Base-by-base conservation (phyloP, 2,797 vertebrate species). In the Trematomus bernacchii region DNA sequence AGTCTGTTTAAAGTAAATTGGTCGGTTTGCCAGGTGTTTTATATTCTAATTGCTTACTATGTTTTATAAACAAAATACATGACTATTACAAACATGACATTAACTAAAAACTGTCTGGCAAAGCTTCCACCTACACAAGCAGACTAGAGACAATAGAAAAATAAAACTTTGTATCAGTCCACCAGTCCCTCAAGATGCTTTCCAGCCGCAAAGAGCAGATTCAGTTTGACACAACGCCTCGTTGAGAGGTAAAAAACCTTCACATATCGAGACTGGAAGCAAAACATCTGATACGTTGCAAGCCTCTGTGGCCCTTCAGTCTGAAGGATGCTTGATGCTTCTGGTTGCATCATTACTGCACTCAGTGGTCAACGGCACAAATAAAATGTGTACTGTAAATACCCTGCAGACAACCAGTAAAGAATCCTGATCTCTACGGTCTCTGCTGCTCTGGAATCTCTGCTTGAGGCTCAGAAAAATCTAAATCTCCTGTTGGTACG, bases 281-380 rank as follows among this genome's bases (percentile, higher is more conserved):
- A n/a, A 57, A 13, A 70, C 43, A 66, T 19, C 27, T 58, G 15
- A 77, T 11, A 68, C 21, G n/a, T 18, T 47, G 19, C 19, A 52
- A 40, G 42, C 46, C 19, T 18, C 6, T 18, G 15, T 27, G 5
- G 7, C 33, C 14, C 15, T 27, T 3, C 18, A 13, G 48, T 27
- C 13, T 18, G 16, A 37, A 27, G 30, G 40, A 46, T 15, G 40
- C 27, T 37, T 13, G 27, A 6, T 7, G 18, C 27, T 19, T 62
- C 44, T 71, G 3, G 8, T 0, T 9, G 4, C 48, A 30, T 21
- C 33, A 53, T 30, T 23, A 9, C 40, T 23, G 11, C 47, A 42
- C 33, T 47, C 21, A 37, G 6, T 14, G 6, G 21, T 27, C 27
- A 27, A 1, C 27, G 27, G 4, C 27, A 73, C 47, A 14, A 50